Base-by-base conservation (phyloP, 2,888 invertebrate species). In the Yponomeuta sedellus region DNA sequence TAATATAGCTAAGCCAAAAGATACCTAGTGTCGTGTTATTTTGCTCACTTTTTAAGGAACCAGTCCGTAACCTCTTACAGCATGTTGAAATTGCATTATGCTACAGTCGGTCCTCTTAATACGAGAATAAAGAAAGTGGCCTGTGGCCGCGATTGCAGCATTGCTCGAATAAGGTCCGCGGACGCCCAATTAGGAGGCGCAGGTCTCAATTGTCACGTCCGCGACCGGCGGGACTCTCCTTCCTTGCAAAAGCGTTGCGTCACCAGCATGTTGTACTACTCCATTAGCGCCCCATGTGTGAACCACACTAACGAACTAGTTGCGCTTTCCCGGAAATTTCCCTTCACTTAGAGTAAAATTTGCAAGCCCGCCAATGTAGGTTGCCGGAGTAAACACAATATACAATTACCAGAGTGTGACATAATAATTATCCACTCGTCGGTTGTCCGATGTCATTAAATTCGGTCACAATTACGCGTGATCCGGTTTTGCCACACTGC, bases 251-350 rank as follows among this genome's bases (percentile, higher is more conserved):
- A 57, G 56, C 34, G 64, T 69, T 71, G 67, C 69, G 64, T 64
- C 68, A 81, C 69, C 44, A 68, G 82, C 82, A 5, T 52, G 44
- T 52, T 52, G 12, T 52, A 52, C 44, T 75, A 73, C 73, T 75
- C 61, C 64, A 71, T 76, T 80, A 79, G 80, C 78, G 75, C 74
- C 67, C 68, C 74, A 77, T 73, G 82, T 83, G 86, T 79, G 76
- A 85, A 86, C 72, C 77, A 81, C 76, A 81, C 82, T 87, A 86
- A 86, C 76, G 74, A 77, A 76, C 74, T 73, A 74, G 70, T 76
- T 78, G 78, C 72, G 81, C 85, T 85, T 87, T 87, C 87, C 74
- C 81, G 67, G 72, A 68, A 70, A 71, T 75, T 78, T 80, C 79
- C 71, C 70, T 75, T 74, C 75, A 73, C 72, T 73, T 71, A 72